These are phyloP conservation scores for Drosophila diplacantha DNA, from an alignment of 2,888 invertebrate species.

Conservation along the genomic window DNA sequence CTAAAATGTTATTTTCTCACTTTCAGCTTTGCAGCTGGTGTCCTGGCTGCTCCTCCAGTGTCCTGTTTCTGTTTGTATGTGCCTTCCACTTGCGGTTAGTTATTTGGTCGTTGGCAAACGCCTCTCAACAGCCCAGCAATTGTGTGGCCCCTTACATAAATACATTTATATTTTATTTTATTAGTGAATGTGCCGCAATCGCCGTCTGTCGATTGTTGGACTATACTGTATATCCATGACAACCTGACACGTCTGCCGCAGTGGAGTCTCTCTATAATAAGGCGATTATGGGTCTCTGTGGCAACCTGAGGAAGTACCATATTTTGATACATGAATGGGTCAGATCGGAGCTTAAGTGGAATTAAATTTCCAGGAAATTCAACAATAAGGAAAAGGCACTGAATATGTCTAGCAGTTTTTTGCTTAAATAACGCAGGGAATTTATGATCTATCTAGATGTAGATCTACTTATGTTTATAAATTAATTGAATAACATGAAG, in stretches of 20 bases:
- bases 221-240: slow-evolving; percentile 7
- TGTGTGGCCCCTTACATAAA: slow-evolving; percentile 21
- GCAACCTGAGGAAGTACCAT: background rate
- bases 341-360: background rate
- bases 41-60: slow-evolving; percentile 3
- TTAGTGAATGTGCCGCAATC: slow-evolving; percentile 31
- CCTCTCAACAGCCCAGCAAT: slow-evolving; percentile 45
- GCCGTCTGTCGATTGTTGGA: slow-evolving; percentile 28
- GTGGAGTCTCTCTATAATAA: slow-evolving; percentile 24
- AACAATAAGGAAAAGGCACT: background rate
- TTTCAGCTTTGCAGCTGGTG: slow-evolving; percentile 36
- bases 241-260: slow-evolving; percentile 33
- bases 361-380: background rate
- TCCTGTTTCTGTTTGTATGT: slow-evolving; percentile 33
- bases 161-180: slow-evolving; percentile 29
- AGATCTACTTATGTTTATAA: background rate
- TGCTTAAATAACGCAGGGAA: background rate
- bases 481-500: background rate
- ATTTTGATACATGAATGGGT: slow-evolving; percentile 6
- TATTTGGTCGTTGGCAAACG: slow-evolving; percentile 41
- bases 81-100: slow-evolving; percentile 63
- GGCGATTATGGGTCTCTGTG: slow-evolving; percentile 26
- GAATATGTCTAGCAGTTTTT: too few species aligned
- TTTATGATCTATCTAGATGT: background rate
- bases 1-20: slow-evolving; percentile 57